A percentile compares a stretch with the other conserved stretches of the same genome.
These are phyloP conservation scores for Echinarachnius parma DNA, from an alignment of 53 echinoderm and acorn worm genomes.

Conservation along the genomic window DNA sequence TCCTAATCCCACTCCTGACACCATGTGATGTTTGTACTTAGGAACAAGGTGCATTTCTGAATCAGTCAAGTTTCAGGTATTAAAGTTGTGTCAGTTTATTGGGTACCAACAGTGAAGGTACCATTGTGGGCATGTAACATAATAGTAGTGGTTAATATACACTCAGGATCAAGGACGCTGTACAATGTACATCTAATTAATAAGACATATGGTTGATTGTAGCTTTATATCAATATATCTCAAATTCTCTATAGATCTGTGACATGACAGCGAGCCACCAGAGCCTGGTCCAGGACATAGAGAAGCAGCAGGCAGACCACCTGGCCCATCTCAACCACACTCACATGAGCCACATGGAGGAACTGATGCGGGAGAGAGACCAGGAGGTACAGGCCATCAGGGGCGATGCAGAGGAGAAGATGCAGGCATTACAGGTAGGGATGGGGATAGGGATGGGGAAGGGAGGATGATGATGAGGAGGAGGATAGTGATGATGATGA, in stretches of 20 bases:
- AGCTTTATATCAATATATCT: too few relatives aligned
- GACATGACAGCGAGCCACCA: conserved; percentile 57
- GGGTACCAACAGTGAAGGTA: too few relatives aligned
- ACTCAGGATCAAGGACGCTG: too few relatives aligned
- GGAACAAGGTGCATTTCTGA: too few relatives aligned
- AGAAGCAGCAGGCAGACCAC: conserved; percentile 67
- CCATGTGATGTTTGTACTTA: too few relatives aligned
- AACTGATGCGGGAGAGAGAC: conserved; percentile 51
- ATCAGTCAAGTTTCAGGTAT: too few relatives aligned
- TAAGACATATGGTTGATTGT: too few relatives aligned
- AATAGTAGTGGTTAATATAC: too few relatives aligned
- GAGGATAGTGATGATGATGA: background rate
- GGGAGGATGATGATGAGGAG: background rate
- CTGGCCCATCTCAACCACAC: conserved; percentile 57
- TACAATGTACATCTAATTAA: too few relatives aligned
- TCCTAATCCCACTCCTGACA: too few relatives aligned
- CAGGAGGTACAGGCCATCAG: conserved; percentile 46
- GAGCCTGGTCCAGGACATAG: conserved; percentile 57
- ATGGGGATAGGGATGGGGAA: background rate
- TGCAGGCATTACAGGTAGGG: conserved; percentile 55
- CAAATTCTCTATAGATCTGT: conserved; percentile 22
- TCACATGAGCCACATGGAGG: conserved; percentile 68
- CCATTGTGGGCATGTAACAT: too few relatives aligned
- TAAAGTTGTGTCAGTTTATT: too few relatives aligned
- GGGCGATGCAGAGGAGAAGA: conserved; percentile 42